These are phyloP conservation scores for Lucifuga dentata DNA, from an alignment of 2,113 vertebrate species.

Conservation along the genomic window DNA sequence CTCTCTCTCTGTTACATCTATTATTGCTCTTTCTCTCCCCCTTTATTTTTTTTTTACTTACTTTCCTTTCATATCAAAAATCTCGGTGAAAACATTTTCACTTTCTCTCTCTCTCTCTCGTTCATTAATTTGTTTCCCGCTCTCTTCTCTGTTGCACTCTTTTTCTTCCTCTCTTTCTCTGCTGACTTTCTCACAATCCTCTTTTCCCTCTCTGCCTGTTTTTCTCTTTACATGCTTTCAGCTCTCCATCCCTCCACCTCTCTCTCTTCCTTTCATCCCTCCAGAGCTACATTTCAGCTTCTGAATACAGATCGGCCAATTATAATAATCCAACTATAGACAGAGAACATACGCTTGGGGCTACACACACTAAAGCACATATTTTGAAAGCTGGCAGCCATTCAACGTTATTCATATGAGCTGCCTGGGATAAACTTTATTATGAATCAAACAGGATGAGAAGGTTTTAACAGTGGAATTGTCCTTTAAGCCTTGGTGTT, in stretches of 20 bases:
- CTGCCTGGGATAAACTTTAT: slow-evolving; percentile 17
- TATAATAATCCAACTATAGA: slow-evolving; percentile 43
- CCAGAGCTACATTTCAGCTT: slow-evolving; percentile 38
- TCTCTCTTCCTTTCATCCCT: slow-evolving; percentile 19
- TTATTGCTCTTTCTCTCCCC: too few species aligned
- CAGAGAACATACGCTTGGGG: slow-evolving; percentile 40
- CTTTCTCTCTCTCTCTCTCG: slow-evolving; percentile 11
- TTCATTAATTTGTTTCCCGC: neutral
- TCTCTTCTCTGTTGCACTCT: slow-evolving; percentile 3
- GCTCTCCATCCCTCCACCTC: slow-evolving; percentile 32
- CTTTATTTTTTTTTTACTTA: neutral
- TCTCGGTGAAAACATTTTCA: too few species aligned
- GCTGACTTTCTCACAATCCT: neutral
- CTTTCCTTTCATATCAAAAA: slow-evolving; percentile 5
- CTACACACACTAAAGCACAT: slow-evolving; percentile 24
- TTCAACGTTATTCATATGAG: slow-evolving; percentile 40
- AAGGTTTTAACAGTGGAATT: slow-evolving; percentile 4
- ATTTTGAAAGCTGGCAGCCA: slow-evolving; percentile 50
- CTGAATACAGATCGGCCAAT: slow-evolving; percentile 61
- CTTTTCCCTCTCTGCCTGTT: slow-evolving; percentile 33
- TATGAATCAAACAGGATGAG: slow-evolving; percentile 37
- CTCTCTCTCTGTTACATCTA: slow-evolving; percentile 12
- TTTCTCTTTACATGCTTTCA: slow-evolving; percentile 57
- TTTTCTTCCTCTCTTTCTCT: slow-evolving; percentile 5
- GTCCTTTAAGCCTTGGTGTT: slow-evolving; percentile 14